Base-by-base conservation (phyloP, 2,888 invertebrate genomes). In the Cantharis nigra region DNA sequence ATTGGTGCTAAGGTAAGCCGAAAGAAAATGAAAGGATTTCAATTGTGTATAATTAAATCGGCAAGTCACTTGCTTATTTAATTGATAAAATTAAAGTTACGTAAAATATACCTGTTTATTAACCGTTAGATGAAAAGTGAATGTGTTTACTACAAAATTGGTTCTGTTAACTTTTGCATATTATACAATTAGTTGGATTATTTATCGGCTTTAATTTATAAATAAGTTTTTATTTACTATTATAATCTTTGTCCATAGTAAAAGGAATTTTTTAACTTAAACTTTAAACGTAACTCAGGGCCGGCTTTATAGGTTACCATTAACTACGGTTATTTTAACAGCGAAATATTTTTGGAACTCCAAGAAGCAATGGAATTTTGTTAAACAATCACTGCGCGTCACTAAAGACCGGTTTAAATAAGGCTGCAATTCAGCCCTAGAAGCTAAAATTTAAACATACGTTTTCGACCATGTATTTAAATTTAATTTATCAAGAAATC, bases 1-100 rank as follows among this genome's bases (percentile, higher is more conserved):
- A 90, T 91, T 74, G 94, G 93, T 28, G 93, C 94, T 80, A 92
- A 93, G 92, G 96, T 96, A 89, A 88, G 87, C 78, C n/a, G 49
- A 49, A n/a, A 28, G 10, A 30, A 33, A 20, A 20, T 28, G 30
- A 67, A 49, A 72, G 72, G 20, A 72, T 30, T 63, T 63, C 65
- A 67, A 67, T 26, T 67, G 65, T 67, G 13, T 67, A 26, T 49
- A 49, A 49, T 49, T 49, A 49, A 49, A 49, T 49, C 49, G n/a
- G 49, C 49, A n/a, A 49, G 49, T 49, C 49, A 49, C 49, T 49
- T 49, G n/a, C 49, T n/a, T 49, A 49, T 49, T 49, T 49, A 49
- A 49, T 49, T 49, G 49, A 49, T 49, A 49, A n/a, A 49, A 67
- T 67, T 26, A 23, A 23, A 23, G 26, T 67, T 67, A 67, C 26